Evolutionary conservation across 2,888 invertebrate genomes (phyloP).

Genomic region (Alloscopus bannaensis): DNA sequence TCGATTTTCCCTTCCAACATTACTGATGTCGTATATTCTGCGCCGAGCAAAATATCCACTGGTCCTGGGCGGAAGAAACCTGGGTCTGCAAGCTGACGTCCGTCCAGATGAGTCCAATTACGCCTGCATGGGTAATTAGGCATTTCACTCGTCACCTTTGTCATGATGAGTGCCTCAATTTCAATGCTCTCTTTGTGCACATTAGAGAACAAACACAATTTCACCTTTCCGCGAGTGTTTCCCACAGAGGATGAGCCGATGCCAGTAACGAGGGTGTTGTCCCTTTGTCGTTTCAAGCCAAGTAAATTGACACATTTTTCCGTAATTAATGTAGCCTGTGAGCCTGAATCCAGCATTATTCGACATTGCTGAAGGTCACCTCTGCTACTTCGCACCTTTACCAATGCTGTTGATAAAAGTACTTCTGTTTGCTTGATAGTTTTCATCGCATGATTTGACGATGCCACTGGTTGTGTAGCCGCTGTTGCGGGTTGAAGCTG

Average conservation of each 20-base stretch:
- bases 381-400: neutral
- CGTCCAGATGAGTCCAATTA: constrained; percentile 32
- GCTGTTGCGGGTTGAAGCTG: neutral
- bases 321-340: constrained; percentile 10
- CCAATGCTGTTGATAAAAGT: constrained; percentile 21
- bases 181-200: neutral
- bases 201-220: neutral
- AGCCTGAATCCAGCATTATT: constrained; percentile 22
- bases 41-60: constrained; percentile 54
- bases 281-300: neutral
- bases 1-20: neutral
- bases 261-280: neutral
- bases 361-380: constrained; percentile 11
- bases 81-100: constrained; percentile 50
- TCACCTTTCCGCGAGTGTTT: neutral
- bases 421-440: neutral
- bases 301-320: constrained; percentile 1
- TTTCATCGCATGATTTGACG: neutral
- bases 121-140: neutral
- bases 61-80: constrained; percentile 8
- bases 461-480: neutral
- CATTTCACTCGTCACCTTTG: neutral
- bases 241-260: constrained; percentile 6
- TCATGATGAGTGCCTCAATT: constrained; percentile 20
- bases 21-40: constrained; percentile 2